Conservation (phyloP, 1,140 invertebrate species). For the Cydia amplana region DNA sequence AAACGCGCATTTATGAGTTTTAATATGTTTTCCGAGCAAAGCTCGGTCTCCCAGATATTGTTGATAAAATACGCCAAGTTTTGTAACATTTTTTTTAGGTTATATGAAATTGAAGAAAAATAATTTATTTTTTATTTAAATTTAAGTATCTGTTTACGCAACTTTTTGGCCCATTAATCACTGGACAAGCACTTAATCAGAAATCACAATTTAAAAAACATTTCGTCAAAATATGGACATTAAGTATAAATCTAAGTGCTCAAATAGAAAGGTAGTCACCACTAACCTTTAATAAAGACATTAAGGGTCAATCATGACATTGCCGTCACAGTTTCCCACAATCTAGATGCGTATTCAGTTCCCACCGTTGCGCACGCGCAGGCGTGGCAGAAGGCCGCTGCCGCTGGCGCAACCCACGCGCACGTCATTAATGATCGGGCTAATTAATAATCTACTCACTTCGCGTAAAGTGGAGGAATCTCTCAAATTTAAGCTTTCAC, state of each 20-base stretch:
- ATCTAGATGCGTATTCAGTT: constrained; percentile 25
- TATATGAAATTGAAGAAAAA: no score
- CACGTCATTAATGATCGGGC: constrained; percentile 13
- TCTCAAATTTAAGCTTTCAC: neutral
- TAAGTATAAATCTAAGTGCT: neutral
- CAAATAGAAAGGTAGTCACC: neutral
- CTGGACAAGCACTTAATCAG: no score
- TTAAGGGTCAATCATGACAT: constrained; percentile 19
- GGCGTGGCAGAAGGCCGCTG: constrained; percentile 16
- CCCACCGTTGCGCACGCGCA: constrained; percentile 14
- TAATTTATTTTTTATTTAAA: no score
- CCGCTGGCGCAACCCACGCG: constrained; percentile 11
- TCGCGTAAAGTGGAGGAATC: neutral
- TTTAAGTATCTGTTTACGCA: no score
- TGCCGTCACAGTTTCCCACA: constrained; percentile 27
- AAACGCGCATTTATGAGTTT: no score
- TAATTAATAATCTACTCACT: constrained; percentile 19
- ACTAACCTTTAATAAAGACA: constrained; percentile 10
- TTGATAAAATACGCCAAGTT: no score
- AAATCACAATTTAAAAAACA: neutral
- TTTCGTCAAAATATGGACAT: neutral
- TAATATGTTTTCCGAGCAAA: no score
- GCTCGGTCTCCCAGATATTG: no score
- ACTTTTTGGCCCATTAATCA: neutral
- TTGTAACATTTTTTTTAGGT: no score